Evolutionary conservation across 2,888 invertebrate genomes (phyloP), one percentile per base, ranked within the genome.

Genomic region (Tineola bisselliella): DNA sequence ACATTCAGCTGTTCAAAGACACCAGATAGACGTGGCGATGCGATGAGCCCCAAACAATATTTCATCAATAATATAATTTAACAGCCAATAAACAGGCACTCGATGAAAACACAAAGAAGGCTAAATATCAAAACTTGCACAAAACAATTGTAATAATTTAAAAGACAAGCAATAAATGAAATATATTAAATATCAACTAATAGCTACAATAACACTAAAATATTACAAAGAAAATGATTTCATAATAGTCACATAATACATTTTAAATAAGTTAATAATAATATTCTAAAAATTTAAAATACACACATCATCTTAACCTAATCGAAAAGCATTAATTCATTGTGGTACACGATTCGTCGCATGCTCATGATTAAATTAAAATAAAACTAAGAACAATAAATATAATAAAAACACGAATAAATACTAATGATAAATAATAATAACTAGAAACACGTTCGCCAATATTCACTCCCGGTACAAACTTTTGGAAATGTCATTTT

Each of bases 261-360:
- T 83, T 84, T 82, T 81, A 86, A 87, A 87, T 87, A 87, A 87
- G 86, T 86, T 86, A 84, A 86, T 84, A 86, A 80, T 38, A 48
- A 86, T 84, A 86, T 80, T 84, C 86, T 86, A 87, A 84, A 83
- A 86, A 76, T 79, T 86, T 86, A 84, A 86, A 86, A 83, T 87
- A 87, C 87, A 87, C 87, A 84, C 62, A 44, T 59, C 87, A 69
- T 75, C 84, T 76, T 84, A 86, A 84, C 81, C 84, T 86, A 86
- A 83, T 81, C 78, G 75, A 86, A 87, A 86, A 84, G 79, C 87
- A 84, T n/a, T n/a, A n/a, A n/a, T 79, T 81, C 82, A 75, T 75
- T 58, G 58, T 58, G 58, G 58, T 33, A 58, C 19, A 54, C 54
- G 54, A 44, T 48, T 48, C 48, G 15, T 48, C 6, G 6, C 31